Conservation (phyloP, 2,888 invertebrate species). For the Sinopyrophorus schimmeli region DNA sequence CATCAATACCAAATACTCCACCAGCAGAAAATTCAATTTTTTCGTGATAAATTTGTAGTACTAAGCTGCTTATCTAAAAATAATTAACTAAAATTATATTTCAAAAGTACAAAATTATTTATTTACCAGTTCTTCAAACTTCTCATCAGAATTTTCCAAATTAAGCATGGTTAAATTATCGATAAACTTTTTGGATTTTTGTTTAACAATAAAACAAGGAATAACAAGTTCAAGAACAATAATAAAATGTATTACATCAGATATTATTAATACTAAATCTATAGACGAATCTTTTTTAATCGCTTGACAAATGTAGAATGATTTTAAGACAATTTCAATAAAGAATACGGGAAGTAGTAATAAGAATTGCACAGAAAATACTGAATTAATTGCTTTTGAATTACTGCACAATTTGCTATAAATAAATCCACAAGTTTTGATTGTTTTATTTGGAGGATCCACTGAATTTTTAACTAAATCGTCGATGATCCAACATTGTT, state of each 20-base stretch:
- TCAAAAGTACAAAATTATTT: conserved; percentile 1
- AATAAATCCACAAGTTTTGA: not conserved
- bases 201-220: conserved; percentile 8
- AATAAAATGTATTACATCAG: conserved; percentile 7
- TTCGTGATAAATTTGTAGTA: conserved; percentile 14
- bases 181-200: conserved; percentile 5
- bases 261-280: not conserved
- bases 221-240: conserved; percentile 13
- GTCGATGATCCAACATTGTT: conserved; percentile 7
- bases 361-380: conserved; percentile 14
- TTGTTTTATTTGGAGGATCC: not conserved
- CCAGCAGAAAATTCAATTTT: conserved; percentile 16
- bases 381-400: conserved; percentile 4
- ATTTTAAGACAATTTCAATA: conserved; percentile 11
- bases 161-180: conserved; percentile 8
- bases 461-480: conserved; percentile 1
- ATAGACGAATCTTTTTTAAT: conserved; percentile 8
- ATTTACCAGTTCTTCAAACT: conserved; percentile 16
- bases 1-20: conserved; percentile 15
- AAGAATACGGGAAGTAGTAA: conserved; percentile 12
- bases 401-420: conserved; percentile 3
- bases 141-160: not conserved
- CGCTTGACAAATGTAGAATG: conserved; percentile 10
- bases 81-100: not conserved
- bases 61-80: conserved; percentile 11